Base-by-base conservation (phyloP, 2,797 vertebrate species). In the Apogon talboti region DNA sequence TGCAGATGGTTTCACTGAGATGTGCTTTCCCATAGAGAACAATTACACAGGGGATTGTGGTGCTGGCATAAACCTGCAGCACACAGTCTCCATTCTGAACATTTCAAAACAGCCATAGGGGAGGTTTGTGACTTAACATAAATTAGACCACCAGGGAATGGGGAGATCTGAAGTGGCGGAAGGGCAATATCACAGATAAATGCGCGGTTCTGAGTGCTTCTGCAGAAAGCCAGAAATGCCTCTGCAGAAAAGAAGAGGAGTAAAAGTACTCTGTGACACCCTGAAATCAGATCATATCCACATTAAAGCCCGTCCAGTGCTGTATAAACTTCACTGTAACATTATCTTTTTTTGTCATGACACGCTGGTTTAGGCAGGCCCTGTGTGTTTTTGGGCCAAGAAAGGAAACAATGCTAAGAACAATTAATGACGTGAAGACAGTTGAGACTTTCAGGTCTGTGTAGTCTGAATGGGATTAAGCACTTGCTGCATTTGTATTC, bases 81-180 rank as follows among this genome's bases (percentile, higher is more conserved):
- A 87, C 85, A 87, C 86, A 86, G 85, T 89, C 90, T 91, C 91
- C 91, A 94, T 93, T 91, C 90, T 87, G 85, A 91, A 91, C 81
- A 82, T 88, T 92, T 94, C 87, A 94, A 94, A 94, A 94, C 93
- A 93, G 93, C 93, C 92, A 92, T 93, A 91, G 93, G 93, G 94
- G 92, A 94, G 92, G 90, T 90, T 89, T 92, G 92, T 94, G 93
- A 95, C 93, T 94, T 94, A 94, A 94, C 94, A 95, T 95, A 95
- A 95, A 95, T 95, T 95, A 94, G 93, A 92, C 94, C 94, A 95
- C 94, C 93, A 92, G 94, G 94, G 94, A 94, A 91, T 79, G 81
- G 82, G 83, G 85, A 92, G 83, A 92, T 92, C 83, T 92, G 90
- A 92, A 90, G 89, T 91, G 89, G 89, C 87, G 90, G 89, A 91